Percentiles rank a stretch among this genome's conserved stretches.
These are phyloP conservation scores for Diadema setosum DNA, from an alignment of 35 echinoderm and acorn worm genomes.

Conservation along the genomic window DNA sequence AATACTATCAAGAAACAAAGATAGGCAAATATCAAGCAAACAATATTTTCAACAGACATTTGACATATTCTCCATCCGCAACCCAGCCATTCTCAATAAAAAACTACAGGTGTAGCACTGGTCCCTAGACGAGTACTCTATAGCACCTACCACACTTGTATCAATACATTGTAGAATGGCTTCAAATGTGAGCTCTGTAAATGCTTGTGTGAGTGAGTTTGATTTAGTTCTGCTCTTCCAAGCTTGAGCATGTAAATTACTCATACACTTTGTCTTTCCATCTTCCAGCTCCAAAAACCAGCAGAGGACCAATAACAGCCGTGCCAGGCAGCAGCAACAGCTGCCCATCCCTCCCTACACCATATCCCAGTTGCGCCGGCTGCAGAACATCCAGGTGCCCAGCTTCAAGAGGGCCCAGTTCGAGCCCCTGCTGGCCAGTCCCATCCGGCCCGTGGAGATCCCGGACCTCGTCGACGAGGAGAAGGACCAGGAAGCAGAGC, in stretches of 20 bases:
- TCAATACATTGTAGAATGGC: no score
- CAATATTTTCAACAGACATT: background rate
- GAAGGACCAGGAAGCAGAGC: background rate
- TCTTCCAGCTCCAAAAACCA: background rate
- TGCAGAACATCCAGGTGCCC: slow-evolving; percentile 55
- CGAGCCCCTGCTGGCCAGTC: slow-evolving; percentile 2
- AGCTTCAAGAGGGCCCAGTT: slow-evolving; percentile 50
- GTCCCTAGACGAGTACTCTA: no score
- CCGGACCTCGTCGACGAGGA: background rate
- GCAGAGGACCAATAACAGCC: no score
- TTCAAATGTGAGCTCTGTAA: no score
- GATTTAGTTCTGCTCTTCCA: no score
- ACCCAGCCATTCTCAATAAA: no score
- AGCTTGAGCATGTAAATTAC: background rate
- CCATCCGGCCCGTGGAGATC: background rate
- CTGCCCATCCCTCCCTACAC: slow-evolving; percentile 61
- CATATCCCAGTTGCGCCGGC: slow-evolving; percentile 34
- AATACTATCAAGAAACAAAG: no score
- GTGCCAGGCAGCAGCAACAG: background rate
- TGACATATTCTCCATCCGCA: no score
- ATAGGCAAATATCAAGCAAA: background rate
- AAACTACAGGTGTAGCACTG: no score
- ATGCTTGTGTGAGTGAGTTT: background rate
- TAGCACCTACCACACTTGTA: no score
- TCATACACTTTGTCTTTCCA: background rate